These are phyloP conservation scores for Phrynocephalus versicolor DNA, from an alignment of 2,113 vertebrate species.

Conservation along the genomic window DNA sequence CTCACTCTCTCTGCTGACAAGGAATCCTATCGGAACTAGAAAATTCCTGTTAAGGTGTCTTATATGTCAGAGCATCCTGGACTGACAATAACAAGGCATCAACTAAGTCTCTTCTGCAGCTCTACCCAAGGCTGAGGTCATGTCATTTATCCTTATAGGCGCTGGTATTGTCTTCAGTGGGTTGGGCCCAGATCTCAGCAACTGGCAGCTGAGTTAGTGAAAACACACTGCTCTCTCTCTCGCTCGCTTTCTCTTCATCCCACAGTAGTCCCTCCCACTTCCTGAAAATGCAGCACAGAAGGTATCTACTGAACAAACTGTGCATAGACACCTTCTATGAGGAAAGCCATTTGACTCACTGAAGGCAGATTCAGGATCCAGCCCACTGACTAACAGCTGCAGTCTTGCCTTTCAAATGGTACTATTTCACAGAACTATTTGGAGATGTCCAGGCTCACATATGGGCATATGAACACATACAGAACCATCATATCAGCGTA, in stretches of 20 bases:
- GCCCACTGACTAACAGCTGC: neutral
- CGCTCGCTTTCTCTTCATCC: too few species aligned
- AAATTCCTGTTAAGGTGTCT: too few species aligned
- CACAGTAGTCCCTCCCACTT: neutral
- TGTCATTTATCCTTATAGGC: neutral
- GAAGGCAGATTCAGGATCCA: neutral
- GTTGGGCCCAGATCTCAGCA: neutral
- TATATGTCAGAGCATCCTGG: too few species aligned
- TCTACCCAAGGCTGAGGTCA: neutral
- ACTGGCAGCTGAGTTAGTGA: neutral
- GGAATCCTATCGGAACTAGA: too few species aligned
- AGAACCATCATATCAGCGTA: neutral
- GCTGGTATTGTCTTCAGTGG: neutral
- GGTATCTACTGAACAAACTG: neutral
- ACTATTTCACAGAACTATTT: neutral
- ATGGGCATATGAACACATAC: neutral
- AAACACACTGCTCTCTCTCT: neutral
- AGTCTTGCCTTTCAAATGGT: neutral
- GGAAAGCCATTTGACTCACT: neutral
- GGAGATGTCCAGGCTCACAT: too few species aligned
- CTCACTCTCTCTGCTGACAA: too few species aligned
- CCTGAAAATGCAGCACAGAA: neutral
- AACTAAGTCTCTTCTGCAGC: neutral
- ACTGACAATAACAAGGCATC: too few species aligned
- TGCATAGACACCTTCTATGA: neutral